Conservation (phyloP, 2,797 vertebrate genomes). For the Sebastes vulpes region DNA sequence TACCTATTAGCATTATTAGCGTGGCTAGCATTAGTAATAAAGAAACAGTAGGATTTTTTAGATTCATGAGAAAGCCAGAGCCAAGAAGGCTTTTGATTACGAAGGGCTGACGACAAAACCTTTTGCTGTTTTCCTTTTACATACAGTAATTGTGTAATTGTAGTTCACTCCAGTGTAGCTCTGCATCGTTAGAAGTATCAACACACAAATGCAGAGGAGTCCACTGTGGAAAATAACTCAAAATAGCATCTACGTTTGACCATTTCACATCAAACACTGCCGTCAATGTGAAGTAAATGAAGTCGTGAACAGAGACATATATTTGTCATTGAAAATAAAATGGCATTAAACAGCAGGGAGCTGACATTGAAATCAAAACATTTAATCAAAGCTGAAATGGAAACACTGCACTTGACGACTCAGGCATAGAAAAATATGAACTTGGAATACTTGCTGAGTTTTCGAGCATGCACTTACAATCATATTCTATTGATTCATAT, state of each 20-base stretch:
- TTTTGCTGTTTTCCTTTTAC: neutral
- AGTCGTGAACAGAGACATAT: neutral
- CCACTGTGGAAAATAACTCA: neutral
- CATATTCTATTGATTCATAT: neutral
- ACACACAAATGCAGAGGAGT: neutral
- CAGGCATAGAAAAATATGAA: neutral
- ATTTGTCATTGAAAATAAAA: neutral
- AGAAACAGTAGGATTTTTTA: neutral
- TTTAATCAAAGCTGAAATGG: neutral
- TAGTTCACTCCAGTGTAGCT: neutral
- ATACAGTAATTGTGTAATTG: neutral
- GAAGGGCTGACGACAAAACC: neutral
- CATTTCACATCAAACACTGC: neutral
- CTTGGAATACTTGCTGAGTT: neutral
- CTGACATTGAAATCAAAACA: constrained; percentile 2
- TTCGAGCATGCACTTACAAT: neutral
- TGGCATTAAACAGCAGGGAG: neutral
- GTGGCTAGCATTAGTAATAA: neutral
- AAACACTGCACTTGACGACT: neutral
- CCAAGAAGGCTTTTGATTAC: neutral
- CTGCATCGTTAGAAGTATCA: neutral
- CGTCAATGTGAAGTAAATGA: neutral
- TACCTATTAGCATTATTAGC: neutral
- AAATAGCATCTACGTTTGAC: neutral
- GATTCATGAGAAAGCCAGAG: neutral